Percentiles rank a stretch among this genome's conserved stretches.
These are phyloP conservation scores for Hyperoplus lanceolatus DNA, from an alignment of 2,797 vertebrate species.

Conservation along the genomic window DNA sequence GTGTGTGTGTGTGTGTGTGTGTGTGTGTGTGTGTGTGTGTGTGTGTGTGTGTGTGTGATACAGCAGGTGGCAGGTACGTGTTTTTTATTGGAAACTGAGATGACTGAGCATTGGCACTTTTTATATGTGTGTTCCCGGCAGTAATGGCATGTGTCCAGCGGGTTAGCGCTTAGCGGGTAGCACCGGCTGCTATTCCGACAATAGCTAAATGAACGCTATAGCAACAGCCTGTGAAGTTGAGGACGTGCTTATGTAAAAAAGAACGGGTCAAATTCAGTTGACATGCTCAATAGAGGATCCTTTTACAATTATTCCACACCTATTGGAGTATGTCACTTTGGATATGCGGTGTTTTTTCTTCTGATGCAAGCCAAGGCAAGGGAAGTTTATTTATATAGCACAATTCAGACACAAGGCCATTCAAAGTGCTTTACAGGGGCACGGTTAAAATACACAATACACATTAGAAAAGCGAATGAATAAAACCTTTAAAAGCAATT, in stretches of 20 bases:
- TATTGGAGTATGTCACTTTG: neutral
- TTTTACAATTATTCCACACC: conserved; percentile 17
- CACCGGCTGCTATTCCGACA: conserved; percentile 6
- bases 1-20: no score
- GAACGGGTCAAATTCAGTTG: conserved; percentile 2
- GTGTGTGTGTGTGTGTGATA: no score
- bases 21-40: no score
- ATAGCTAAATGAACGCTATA: conserved; percentile 6
- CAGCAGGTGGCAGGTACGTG: neutral
- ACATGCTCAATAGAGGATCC: neutral
- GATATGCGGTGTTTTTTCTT: neutral
- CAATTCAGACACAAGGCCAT: no score
- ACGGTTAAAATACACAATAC: no score
- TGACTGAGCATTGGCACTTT: conserved; percentile 8
- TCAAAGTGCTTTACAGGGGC: no score
- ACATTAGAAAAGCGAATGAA: no score
- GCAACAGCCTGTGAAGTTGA: conserved; percentile 12
- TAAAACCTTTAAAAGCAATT: no score
- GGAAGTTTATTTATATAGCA: no score
- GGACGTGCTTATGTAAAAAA: neutral
- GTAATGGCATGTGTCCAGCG: neutral
- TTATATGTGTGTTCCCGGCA: conserved; percentile 4
- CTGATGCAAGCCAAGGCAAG: neutral
- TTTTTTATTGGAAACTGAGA: conserved; percentile 13
- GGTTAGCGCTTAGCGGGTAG: neutral